These are phyloP conservation scores for Diogma glabrata DNA, from an alignment of 2,888 invertebrate genomes.

Conservation along the genomic window DNA sequence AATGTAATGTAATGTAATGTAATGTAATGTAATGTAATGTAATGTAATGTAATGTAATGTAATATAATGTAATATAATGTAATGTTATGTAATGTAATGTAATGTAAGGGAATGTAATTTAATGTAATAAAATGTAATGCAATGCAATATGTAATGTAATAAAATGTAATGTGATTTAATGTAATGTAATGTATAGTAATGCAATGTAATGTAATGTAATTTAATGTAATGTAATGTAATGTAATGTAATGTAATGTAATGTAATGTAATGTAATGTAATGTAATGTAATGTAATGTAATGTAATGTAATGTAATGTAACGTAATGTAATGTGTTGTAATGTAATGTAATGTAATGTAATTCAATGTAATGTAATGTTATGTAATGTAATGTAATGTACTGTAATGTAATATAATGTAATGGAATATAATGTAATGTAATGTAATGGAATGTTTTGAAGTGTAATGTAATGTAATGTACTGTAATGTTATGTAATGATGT, in stretches of 20 bases:
- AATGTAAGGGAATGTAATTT: neutral
- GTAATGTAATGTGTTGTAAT: neutral
- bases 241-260: neutral
- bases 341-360: neutral
- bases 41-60: neutral
- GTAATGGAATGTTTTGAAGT: neutral
- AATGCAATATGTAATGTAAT: neutral
- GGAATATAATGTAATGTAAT: neutral
- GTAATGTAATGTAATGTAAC: neutral
- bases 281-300: neutral
- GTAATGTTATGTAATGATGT: neutral
- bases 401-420: neutral
- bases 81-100: neutral
- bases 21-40: neutral
- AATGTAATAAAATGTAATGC: neutral
- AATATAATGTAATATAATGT: neutral
- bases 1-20: neutral
- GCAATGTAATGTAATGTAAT: conserved; percentile 1
- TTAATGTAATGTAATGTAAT: conserved; percentile 1
- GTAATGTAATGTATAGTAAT: neutral
- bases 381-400: neutral
- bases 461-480: neutral
- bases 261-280: neutral
- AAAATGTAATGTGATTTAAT: neutral
- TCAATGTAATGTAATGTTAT: neutral